Percentiles rank a stretch among this genome's conserved stretches.
These are phyloP conservation scores for Holotrichia oblita DNA, from an alignment of 1,140 invertebrate species.

Conservation along the genomic window DNA sequence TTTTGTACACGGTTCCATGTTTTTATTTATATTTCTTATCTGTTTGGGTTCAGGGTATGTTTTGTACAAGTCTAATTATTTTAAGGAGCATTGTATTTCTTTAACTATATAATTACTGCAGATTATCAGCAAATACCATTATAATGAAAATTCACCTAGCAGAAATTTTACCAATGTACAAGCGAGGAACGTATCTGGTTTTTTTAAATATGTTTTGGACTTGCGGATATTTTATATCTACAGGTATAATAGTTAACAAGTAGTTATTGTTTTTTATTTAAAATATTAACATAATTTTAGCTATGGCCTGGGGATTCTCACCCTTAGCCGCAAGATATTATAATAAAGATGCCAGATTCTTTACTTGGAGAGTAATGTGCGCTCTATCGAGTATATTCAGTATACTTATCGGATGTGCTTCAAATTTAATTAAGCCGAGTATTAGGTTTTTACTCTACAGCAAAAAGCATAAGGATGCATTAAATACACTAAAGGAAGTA, in stretches of 20 bases:
- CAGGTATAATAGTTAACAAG: slow-evolving; percentile 43
- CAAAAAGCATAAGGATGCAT: slow-evolving; percentile 47
- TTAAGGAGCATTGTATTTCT: neutral
- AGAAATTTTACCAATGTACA: slow-evolving; percentile 49
- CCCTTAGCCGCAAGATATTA: slow-evolving; percentile 41
- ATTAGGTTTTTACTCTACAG: slow-evolving; percentile 51
- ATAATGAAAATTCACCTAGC: slow-evolving; percentile 49
- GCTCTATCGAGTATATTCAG: slow-evolving; percentile 49
- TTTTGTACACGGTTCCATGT: slow-evolving; percentile 50
- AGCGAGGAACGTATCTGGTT: slow-evolving; percentile 48
- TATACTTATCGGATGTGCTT: slow-evolving; percentile 51
- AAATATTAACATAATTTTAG: slow-evolving; percentile 33
- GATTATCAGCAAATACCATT: slow-evolving; percentile 47
- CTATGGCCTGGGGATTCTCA: slow-evolving; percentile 40
- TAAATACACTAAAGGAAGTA: slow-evolving; percentile 51
- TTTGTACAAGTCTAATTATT: slow-evolving; percentile 3
- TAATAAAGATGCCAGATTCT: slow-evolving; percentile 42
- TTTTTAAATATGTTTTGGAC: slow-evolving; percentile 50
- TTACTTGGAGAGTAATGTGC: slow-evolving; percentile 53
- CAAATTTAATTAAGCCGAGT: slow-evolving; percentile 52
- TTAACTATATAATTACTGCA: slow-evolving; percentile 42
- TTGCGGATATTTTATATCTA: slow-evolving; percentile 47
- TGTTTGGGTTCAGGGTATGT: slow-evolving; percentile 51
- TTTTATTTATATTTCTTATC: slow-evolving; percentile 45
- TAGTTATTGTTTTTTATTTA: slow-evolving; percentile 35